Conservation (phyloP, 64 coral and sea anemone species). For the Platygyra sinensis region DNA sequence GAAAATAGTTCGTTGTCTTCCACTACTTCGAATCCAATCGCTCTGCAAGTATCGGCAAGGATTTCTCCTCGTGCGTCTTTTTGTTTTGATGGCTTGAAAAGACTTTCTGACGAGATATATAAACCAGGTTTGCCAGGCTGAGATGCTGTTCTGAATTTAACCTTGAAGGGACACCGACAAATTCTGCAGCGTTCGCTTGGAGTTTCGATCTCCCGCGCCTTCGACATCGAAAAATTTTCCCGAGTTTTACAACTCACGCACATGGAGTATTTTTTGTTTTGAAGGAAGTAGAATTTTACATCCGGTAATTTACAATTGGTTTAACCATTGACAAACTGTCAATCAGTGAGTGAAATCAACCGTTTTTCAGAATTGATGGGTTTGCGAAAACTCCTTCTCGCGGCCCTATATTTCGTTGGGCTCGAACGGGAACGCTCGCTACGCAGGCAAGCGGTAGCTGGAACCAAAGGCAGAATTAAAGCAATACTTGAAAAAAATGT, state of each 20-base stretch:
- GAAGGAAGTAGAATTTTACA: neutral
- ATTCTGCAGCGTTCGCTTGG: neutral
- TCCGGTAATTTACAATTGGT: neutral
- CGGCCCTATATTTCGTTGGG: too few relatives aligned
- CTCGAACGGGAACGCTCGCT: neutral
- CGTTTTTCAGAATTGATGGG: constrained; percentile 21
- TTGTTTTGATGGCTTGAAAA: too few relatives aligned
- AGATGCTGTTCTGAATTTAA: constrained; percentile 43
- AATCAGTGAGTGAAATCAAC: neutral
- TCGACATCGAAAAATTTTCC: neutral
- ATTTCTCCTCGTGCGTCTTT: too few relatives aligned
- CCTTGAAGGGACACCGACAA: constrained; percentile 2
- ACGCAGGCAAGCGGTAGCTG: neutral
- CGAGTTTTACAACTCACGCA: too few relatives aligned
- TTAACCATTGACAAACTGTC: neutral
- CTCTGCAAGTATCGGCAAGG: too few relatives aligned
- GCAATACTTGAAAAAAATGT: too few relatives aligned
- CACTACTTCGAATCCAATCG: too few relatives aligned
- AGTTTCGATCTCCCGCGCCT: neutral
- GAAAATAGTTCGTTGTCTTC: too few relatives aligned
- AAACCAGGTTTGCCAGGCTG: constrained; percentile 21
- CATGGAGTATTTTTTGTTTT: neutral
- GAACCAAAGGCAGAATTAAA: too few relatives aligned
- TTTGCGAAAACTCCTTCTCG: neutral
- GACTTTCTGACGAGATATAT: constrained; percentile 41